Conservation (phyloP, 1,140 invertebrate species). For the Hyles euphorbiae region DNA sequence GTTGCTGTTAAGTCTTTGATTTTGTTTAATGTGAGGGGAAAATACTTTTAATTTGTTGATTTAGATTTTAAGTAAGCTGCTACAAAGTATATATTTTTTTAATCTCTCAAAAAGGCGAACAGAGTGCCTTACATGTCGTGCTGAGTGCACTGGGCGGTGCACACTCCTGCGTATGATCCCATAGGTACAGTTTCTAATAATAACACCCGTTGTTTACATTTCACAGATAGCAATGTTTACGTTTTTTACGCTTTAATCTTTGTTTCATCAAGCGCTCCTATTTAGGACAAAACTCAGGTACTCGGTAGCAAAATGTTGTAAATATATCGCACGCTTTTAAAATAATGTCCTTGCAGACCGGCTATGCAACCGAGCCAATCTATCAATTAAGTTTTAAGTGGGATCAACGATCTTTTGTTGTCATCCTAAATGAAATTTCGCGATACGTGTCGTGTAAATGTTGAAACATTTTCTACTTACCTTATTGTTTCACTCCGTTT, state of each 20-base stretch:
- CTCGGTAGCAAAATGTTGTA: not conserved
- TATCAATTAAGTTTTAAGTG: slow-evolving; percentile 58
- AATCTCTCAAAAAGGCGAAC: not conserved
- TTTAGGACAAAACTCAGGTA: slow-evolving; percentile 4
- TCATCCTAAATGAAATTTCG: slow-evolving; percentile 44
- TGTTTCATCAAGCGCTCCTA: slow-evolving; percentile 11
- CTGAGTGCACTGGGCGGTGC: slow-evolving; percentile 7
- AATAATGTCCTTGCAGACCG: not conserved
- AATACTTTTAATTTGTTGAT: no score
- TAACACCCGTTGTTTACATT: slow-evolving; percentile 50
- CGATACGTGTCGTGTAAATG: slow-evolving; percentile 20
- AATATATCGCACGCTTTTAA: not conserved
- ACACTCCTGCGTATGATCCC: slow-evolving; percentile 31
- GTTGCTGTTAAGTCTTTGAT: no score
- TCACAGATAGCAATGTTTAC: slow-evolving; percentile 56
- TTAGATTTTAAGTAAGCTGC: no score
- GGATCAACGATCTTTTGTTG: slow-evolving; percentile 60
- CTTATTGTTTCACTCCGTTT: not conserved
- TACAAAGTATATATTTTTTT: no score
- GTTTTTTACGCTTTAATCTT: slow-evolving; percentile 39
- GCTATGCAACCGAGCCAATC: slow-evolving; percentile 39
- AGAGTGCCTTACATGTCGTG: not conserved
- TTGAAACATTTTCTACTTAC: slow-evolving; percentile 3
- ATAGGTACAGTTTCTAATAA: slow-evolving; percentile 42
- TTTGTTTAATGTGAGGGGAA: no score